Evolutionary conservation across 1,140 invertebrate species (phyloP), one percentile per base, ranked within the genome.

Genomic region (Leptoteleia sp.): DNA sequence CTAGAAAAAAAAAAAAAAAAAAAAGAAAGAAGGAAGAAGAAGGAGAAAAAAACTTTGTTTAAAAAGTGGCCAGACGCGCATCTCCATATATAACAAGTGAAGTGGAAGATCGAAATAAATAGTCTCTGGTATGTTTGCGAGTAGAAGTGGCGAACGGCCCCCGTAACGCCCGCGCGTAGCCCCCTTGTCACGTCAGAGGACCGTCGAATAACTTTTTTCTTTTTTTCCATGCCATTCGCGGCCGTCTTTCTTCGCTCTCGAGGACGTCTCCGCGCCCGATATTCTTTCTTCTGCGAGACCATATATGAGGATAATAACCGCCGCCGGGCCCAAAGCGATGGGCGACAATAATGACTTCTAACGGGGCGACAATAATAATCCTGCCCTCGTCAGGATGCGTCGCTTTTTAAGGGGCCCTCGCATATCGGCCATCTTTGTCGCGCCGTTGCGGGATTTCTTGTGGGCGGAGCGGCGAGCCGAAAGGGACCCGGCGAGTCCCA

Each of bases 301-400:
- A 59, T 75, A 61, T 65, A 75, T 59, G 70, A 71, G 55, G 57
- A 72, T 62, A 75, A 75, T 65, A 64, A 76, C 62, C 54, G 45
- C 33, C 65, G 52, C 13, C 52, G 5, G 25, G 22, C 22, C n/a
- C 15, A 43, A 45, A 27, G 43, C 57, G 65, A 65, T 65, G 54
- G 62, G 61, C 62, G 72, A 78, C 48, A 71, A 72, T 78, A 78
- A 78, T 78, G 75, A 77, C 59, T 71, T 70, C 57, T 71, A 76
- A 76, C 65, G 43, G 65, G 73, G 73, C 73, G 73, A 76, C 73
- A 68, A 76, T 76, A 68, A 76, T 68, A 77, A 77, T 62, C 48
- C 67, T 48, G 40, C 42, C 47, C 57, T 64, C n/a, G n/a, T 25
- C 6, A 45, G 50, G 61, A 78, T 71, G 67, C 59, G 65, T 71